Percentiles rank a stretch among this genome's conserved stretches.
Evolutionary conservation across 2,113 vertebrate species (phyloP).

Genomic region (Halichoeres trimaculatus): DNA sequence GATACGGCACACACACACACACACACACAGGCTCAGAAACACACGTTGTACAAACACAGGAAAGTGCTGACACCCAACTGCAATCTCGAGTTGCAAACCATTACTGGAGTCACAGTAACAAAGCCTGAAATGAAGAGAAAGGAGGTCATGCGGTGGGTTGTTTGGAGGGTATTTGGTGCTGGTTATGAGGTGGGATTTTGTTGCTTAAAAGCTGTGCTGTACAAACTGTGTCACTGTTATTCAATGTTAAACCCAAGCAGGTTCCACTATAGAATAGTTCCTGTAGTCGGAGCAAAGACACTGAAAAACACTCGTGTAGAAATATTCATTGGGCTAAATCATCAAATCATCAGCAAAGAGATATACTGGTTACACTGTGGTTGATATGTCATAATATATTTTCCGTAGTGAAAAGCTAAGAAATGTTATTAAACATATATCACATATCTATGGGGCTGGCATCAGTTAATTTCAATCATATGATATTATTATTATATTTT

Average conservation of each 20-base stretch:
- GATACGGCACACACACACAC: slow-evolving; percentile 72
- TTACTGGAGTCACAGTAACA: slow-evolving; percentile 67
- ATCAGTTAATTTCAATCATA: too few relatives aligned
- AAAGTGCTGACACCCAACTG: slow-evolving; percentile 78
- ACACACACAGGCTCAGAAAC: slow-evolving; percentile 51
- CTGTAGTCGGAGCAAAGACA: too few relatives aligned
- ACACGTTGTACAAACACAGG: slow-evolving; percentile 69
- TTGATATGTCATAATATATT: too few relatives aligned
- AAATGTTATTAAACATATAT: too few relatives aligned
- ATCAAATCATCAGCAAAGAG: too few relatives aligned
- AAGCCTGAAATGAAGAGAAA: slow-evolving; percentile 64
- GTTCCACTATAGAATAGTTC: too few relatives aligned
- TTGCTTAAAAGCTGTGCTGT: not conserved
- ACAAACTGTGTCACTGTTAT: not conserved
- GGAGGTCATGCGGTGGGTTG: slow-evolving; percentile 60
- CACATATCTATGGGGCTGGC: too few relatives aligned
- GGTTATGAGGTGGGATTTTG: slow-evolving; percentile 10
- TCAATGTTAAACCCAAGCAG: not conserved
- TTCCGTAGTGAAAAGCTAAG: too few relatives aligned
- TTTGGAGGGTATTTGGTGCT: slow-evolving; percentile 36
- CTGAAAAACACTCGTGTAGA: too few relatives aligned
- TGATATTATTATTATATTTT: too few relatives aligned
- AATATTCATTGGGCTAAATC: too few relatives aligned
- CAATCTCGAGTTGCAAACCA: slow-evolving; percentile 68
- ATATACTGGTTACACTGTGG: too few relatives aligned